Conservation (phyloP, 2,888 invertebrate species). For the Eurytoma californica region DNA sequence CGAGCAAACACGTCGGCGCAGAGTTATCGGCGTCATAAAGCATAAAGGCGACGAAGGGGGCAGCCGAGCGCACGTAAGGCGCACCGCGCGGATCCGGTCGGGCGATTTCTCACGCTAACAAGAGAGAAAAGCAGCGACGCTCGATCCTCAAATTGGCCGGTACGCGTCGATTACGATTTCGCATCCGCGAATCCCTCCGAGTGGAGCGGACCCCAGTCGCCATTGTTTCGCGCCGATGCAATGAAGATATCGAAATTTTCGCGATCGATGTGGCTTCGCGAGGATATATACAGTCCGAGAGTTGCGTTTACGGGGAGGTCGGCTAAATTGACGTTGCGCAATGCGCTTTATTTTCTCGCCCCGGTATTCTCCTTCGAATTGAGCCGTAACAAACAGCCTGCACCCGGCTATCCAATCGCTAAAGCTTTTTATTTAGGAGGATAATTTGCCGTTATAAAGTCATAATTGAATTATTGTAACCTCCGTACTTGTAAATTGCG, state of each 20-base stretch:
- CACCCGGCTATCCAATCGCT: not conserved
- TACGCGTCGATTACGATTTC: not conserved
- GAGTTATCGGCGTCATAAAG: too few relatives aligned
- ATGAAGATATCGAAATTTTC: not conserved
- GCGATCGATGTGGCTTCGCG: not conserved
- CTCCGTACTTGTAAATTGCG: not conserved
- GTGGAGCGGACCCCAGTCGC: not conserved
- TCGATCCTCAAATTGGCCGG: not conserved
- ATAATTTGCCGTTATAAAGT: slow-evolving; percentile 12
- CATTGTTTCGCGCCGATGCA: not conserved
- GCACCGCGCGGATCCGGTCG: not conserved
- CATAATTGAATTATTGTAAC: slow-evolving; percentile 18
- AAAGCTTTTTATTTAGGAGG: slow-evolving; percentile 1
- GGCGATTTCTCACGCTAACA: slow-evolving; percentile 39
- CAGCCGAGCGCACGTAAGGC: too few relatives aligned
- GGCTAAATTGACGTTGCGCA: slow-evolving; percentile 23
- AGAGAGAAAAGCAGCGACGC: slow-evolving; percentile 9
- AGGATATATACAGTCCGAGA: not conserved
- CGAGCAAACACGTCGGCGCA: too few relatives aligned
- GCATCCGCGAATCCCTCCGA: not conserved
- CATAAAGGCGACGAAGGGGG: too few relatives aligned
- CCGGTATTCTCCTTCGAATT: slow-evolving; percentile 17
- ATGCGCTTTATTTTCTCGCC: slow-evolving; percentile 22
- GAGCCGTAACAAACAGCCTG: not conserved
- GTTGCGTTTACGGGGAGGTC: slow-evolving; percentile 12